Evolutionary conservation across 1,140 invertebrate species (phyloP).

Genomic region (Gonioctena quinquepunctata): DNA sequence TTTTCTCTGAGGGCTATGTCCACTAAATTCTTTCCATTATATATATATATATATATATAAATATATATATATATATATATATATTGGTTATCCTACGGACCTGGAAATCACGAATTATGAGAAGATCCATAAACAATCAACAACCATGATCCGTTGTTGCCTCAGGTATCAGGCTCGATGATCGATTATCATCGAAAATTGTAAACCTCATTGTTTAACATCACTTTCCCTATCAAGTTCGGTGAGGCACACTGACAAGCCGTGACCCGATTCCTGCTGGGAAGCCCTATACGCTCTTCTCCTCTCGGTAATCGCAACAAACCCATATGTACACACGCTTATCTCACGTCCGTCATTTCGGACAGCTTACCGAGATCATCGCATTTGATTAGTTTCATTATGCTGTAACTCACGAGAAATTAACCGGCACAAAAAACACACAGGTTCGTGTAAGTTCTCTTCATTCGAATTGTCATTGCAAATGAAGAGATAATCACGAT

Average conservation of each 20-base stretch:
- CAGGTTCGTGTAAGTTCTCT: background rate
- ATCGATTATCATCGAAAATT: too few relatives aligned
- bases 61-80: too few relatives aligned
- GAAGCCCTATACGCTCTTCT: slow-evolving; percentile 11
- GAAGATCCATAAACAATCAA: too few relatives aligned
- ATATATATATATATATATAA: too few relatives aligned
- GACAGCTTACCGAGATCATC: slow-evolving; percentile 31
- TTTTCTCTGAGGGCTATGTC: too few relatives aligned
- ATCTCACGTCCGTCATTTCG: slow-evolving; percentile 14
- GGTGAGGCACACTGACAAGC: slow-evolving; percentile 29
- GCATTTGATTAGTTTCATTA: slow-evolving; percentile 26
- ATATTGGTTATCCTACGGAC: too few relatives aligned
- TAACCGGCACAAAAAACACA: background rate
- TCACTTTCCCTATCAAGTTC: background rate
- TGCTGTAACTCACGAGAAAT: background rate
- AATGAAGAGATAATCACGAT: background rate
- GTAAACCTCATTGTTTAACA: background rate
- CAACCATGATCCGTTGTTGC: too few relatives aligned
- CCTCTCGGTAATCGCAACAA: background rate
- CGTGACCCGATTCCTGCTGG: slow-evolving; percentile 41
- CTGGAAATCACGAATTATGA: too few relatives aligned
- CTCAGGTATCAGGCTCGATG: too few relatives aligned
- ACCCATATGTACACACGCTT: slow-evolving; percentile 26
- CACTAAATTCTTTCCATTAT: too few relatives aligned
- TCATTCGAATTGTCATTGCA: background rate